These are phyloP conservation scores for Zapornia atra DNA, from an alignment of 2,113 vertebrate species.

Conservation along the genomic window DNA sequence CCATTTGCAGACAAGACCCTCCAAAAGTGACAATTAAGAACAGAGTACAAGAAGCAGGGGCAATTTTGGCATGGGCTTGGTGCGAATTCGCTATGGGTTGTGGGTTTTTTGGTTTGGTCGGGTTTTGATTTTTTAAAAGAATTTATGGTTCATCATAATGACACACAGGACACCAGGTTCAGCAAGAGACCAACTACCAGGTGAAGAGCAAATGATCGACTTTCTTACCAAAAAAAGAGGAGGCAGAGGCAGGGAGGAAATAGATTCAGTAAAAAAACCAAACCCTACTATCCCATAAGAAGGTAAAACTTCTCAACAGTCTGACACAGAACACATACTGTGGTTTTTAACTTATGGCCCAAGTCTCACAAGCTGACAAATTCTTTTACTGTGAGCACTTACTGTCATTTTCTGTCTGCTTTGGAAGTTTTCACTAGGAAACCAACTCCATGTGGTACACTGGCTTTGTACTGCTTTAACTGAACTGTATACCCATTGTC, in stretches of 20 bases:
- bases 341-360: not conserved
- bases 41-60: not conserved
- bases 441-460: not conserved
- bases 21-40: not conserved
- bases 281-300: not conserved
- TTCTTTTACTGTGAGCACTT: not conserved
- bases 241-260: not conserved
- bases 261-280: not conserved
- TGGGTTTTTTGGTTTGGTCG: too few relatives aligned
- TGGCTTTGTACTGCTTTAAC: not conserved
- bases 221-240: not conserved
- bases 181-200: not conserved
- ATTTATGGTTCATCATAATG: not conserved
- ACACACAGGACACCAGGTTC: not conserved
- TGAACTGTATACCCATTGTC: not conserved
- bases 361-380: rapidly evolving
- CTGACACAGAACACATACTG: not conserved
- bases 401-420: not conserved
- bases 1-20: not conserved
- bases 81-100: too few relatives aligned
- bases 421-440: not conserved
- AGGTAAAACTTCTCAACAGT: not conserved
- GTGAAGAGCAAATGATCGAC: not conserved
- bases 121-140: not conserved
- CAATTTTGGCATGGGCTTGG: not conserved